These are phyloP conservation scores for Thalassarche chlororhynchos DNA, from an alignment of 2,113 vertebrate genomes.

Conservation along the genomic window DNA sequence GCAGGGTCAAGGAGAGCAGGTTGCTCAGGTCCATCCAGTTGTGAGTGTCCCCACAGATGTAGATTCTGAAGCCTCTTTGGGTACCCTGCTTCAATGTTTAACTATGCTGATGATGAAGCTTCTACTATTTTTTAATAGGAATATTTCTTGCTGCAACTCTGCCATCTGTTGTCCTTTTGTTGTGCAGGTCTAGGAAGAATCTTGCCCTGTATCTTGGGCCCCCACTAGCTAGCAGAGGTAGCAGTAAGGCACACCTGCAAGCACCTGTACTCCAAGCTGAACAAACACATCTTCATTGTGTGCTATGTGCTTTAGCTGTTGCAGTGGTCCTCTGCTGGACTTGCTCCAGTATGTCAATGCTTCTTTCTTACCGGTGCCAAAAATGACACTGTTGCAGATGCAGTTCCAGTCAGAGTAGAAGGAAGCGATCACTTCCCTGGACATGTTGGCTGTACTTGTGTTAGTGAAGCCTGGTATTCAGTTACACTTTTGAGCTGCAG, in stretches of 20 bases:
- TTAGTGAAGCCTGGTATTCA: background rate
- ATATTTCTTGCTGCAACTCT: background rate
- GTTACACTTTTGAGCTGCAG: background rate
- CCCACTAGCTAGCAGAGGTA: background rate
- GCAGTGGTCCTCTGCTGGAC: background rate
- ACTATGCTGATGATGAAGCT: background rate
- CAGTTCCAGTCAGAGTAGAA: background rate
- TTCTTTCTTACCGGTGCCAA: background rate
- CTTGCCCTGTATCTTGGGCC: background rate
- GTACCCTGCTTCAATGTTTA: background rate
- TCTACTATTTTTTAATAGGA: background rate
- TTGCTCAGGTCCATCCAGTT: background rate
- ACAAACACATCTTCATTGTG: background rate
- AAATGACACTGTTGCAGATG: background rate
- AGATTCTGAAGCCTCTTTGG: background rate
- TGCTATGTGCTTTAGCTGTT: background rate
- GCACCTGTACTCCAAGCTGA: background rate
- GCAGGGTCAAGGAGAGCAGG: background rate
- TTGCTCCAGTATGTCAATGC: background rate
- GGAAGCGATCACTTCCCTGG: rapidly evolving
- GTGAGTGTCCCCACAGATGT: background rate
- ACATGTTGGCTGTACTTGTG: background rate
- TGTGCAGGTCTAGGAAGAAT: background rate
- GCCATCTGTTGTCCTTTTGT: background rate
- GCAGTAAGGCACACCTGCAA: background rate